Percentiles rank a stretch among this genome's conserved stretches.
These are phyloP conservation scores for Epistrophe grossulariae DNA, from an alignment of 2,888 invertebrate species.

Conservation along the genomic window DNA sequence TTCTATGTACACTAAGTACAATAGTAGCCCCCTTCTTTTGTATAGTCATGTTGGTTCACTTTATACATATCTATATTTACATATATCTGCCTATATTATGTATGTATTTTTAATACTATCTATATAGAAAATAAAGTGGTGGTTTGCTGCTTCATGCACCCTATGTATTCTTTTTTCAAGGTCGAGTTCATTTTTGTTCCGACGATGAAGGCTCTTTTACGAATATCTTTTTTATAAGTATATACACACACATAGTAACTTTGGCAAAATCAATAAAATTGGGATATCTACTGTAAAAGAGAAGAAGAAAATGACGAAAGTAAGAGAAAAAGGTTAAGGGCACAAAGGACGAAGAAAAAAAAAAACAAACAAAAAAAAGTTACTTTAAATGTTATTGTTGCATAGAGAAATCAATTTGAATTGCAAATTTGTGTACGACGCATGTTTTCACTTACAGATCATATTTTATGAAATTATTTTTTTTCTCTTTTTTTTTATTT, in stretches of 20 bases:
- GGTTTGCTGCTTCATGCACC: conserved; percentile 37
- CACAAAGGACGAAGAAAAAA: not conserved
- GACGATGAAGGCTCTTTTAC: conserved; percentile 47
- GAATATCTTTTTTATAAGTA: conserved; percentile 48
- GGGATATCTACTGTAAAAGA: conserved; percentile 32
- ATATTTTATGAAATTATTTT: conserved; percentile 1
- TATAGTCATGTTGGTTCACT: not conserved
- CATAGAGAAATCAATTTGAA: conserved; percentile 13
- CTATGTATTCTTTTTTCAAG: conserved; percentile 57
- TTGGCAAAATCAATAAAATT: conserved; percentile 68
- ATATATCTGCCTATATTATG: not conserved
- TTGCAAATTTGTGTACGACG: conserved; percentile 13
- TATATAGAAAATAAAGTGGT: conserved; percentile 33
- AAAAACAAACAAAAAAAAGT: not conserved
- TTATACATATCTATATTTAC: not conserved
- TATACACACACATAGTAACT: conserved; percentile 20
- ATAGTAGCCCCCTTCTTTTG: not conserved
- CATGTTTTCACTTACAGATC: conserved; percentile 11
- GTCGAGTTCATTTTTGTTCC: conserved; percentile 70
- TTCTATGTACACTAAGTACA: not conserved
- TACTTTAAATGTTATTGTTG: not conserved
- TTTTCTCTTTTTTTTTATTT: not conserved
- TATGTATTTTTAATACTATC: conserved; percentile 21
- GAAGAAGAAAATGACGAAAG: not conserved
- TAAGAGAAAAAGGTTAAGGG: conserved; percentile 10